Conservation (phyloP, 2,888 invertebrate species). For the Stenolophus ochropezus region DNA sequence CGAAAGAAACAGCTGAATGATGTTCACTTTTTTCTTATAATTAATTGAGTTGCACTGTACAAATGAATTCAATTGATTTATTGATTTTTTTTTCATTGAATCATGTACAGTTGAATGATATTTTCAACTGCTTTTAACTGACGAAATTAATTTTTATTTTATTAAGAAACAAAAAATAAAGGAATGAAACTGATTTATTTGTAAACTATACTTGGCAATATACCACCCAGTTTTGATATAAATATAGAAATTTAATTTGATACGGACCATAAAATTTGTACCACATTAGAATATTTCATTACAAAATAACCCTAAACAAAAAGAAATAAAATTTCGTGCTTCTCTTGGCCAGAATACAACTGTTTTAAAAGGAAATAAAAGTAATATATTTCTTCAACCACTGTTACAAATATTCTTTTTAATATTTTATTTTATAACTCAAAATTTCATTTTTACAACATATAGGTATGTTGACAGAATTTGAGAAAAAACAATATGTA, state of each 20-base stretch:
- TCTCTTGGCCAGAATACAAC: neutral
- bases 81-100: neutral
- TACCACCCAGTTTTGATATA: neutral
- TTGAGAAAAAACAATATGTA: no score
- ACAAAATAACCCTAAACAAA: neutral
- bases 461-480: no score
- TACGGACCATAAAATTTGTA: neutral
- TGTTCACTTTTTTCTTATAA: neutral
- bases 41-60: neutral
- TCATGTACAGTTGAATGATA: no score
- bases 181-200: neutral
- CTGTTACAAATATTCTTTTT: no score
- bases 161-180: neutral
- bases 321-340: neutral
- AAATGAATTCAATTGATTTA: neutral
- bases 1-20: neutral
- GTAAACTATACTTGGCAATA: neutral
- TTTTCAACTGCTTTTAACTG: no score
- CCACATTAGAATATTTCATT: neutral
- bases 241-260: neutral
- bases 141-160: neutral
- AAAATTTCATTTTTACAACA: no score
- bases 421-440: no score
- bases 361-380: no score
- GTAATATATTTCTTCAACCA: no score